phyloP scores from a whole-genome alignment of 2,888 invertebrate genomes.

The Apotomis betuletana region DNA sequence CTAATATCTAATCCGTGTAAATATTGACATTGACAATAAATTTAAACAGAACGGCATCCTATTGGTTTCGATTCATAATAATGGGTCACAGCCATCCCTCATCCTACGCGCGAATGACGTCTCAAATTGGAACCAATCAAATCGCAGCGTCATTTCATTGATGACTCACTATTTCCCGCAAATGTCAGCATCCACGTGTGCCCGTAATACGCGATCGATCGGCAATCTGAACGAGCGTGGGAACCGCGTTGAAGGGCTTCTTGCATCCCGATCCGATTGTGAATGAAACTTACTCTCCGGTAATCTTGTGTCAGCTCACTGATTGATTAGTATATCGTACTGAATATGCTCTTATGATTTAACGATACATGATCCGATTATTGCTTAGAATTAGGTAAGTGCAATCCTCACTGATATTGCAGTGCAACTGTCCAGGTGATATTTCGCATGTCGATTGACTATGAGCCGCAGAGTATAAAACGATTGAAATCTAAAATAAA shows the following conservation, averaged over 20 bases:
- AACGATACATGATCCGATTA: too few species aligned
- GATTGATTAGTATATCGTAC: neutral
- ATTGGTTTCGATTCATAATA: too few species aligned
- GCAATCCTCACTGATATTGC: too few species aligned
- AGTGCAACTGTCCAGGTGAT: too few species aligned
- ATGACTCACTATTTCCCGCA: neutral
- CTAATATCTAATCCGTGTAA: too few species aligned
- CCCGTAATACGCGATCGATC: neutral
- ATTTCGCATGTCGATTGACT: too few species aligned
- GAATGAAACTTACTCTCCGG: neutral
- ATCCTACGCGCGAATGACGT: neutral
- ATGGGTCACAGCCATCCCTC: neutral
- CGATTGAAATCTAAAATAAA: too few species aligned
- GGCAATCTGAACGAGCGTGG: conserved; percentile 3
- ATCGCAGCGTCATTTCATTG: neutral
- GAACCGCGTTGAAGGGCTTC: neutral
- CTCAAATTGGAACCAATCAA: too few species aligned
- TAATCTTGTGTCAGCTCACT: neutral
- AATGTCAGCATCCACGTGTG: neutral
- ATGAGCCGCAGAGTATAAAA: too few species aligned
- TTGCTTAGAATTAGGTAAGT: too few species aligned
- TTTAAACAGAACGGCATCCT: too few species aligned
- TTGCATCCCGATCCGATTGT: conserved; percentile 12
- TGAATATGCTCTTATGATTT: neutral
- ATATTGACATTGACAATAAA: too few species aligned